Evolutionary conservation across 2,888 invertebrate genomes (phyloP).

Genomic region (Acleris emargana): DNA sequence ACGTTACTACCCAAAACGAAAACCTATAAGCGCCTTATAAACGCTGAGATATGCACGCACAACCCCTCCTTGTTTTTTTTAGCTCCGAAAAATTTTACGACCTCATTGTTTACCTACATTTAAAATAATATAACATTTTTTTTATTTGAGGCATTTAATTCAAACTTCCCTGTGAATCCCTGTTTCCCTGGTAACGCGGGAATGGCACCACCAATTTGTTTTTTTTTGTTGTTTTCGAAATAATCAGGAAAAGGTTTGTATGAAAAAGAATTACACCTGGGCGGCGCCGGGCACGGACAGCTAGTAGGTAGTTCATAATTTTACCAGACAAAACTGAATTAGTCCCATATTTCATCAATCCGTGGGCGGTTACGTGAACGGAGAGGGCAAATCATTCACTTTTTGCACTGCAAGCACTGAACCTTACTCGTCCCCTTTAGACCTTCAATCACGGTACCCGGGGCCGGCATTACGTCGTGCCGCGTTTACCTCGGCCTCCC

Average conservation of each 20-base stretch:
- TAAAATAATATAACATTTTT: too few relatives aligned
- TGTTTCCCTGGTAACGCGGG: too few relatives aligned
- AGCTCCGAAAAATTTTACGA: background rate
- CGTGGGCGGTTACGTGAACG: background rate
- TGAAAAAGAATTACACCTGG: too few relatives aligned
- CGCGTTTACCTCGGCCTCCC: constrained; percentile 1
- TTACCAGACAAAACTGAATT: background rate
- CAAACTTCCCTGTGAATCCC: too few relatives aligned
- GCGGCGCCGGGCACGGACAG: too few relatives aligned
- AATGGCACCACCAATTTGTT: background rate
- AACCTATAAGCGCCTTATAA: background rate
- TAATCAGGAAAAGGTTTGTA: too few relatives aligned
- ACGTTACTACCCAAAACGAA: background rate
- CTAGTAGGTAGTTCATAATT: background rate
- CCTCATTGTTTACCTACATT: too few relatives aligned
- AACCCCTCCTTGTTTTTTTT: background rate
- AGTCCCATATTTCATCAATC: background rate
- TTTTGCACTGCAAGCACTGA: constrained; percentile 21
- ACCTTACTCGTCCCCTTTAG: constrained; percentile 6
- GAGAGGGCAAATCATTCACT: constrained; percentile 6
- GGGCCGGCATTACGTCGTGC: background rate
- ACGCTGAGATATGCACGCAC: background rate
- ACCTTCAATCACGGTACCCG: constrained; percentile 15
- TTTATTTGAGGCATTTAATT: too few relatives aligned
- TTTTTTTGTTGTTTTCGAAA: too few relatives aligned